Evolutionary conservation across 2,113 vertebrate species (phyloP).

Genomic region (Dolichallabes microphthalmus): DNA sequence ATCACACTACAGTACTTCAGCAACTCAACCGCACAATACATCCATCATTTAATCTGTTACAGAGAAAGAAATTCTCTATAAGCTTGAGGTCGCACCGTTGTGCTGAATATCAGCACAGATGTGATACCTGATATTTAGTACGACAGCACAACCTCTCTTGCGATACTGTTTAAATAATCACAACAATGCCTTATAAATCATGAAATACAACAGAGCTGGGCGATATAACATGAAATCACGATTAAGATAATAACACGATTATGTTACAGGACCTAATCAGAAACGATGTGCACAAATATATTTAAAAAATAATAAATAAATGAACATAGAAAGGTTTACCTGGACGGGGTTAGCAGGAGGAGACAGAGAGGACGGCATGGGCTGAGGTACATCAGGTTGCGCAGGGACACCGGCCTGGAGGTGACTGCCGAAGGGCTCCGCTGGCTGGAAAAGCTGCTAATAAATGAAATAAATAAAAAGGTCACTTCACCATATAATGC

Average conservation of each 20-base stretch:
- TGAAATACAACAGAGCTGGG: background rate
- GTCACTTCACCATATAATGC: background rate
- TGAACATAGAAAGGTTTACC: conserved; percentile 48
- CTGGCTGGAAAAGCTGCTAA: conserved; percentile 78
- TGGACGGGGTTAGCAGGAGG: conserved; percentile 60
- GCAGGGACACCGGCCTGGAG: conserved; percentile 74
- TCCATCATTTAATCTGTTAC: background rate
- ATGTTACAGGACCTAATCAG: background rate
- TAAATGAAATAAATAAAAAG: background rate
- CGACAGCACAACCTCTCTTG: too few relatives aligned
- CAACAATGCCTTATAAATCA: background rate
- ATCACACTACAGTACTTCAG: background rate
- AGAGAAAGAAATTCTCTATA: too few relatives aligned
- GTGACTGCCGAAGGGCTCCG: conserved; percentile 78
- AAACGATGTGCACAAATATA: background rate
- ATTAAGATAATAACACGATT: background rate
- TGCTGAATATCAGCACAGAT: too few relatives aligned
- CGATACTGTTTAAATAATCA: background rate
- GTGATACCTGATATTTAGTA: too few relatives aligned
- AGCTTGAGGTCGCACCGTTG: too few relatives aligned
- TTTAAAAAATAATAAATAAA: too few relatives aligned
- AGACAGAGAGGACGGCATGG: conserved; percentile 67
- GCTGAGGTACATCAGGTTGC: conserved; percentile 86
- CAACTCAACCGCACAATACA: background rate
- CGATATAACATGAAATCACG: background rate